phyloP scores from a whole-genome alignment of 2,797 vertebrate species.

The Stomatorhinus walkeri region DNA sequence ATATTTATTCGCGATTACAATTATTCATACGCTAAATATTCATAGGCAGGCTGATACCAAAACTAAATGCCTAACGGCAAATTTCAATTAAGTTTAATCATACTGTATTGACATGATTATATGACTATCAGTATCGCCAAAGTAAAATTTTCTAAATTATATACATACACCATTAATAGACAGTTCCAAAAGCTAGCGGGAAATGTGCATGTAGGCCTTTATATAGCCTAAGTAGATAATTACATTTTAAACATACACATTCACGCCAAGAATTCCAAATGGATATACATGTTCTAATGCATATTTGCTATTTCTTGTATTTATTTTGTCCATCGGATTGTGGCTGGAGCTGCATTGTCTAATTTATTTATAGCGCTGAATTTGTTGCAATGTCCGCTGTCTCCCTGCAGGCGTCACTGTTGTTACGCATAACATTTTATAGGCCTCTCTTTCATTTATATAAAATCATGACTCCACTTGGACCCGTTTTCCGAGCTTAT shows the following conservation, averaged over 20 bases:
- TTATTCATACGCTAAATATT: background rate
- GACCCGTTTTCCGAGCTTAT: background rate
- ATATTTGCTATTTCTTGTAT: background rate
- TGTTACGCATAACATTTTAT: background rate
- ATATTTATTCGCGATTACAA: background rate
- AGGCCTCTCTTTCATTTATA: background rate
- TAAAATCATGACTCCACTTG: background rate
- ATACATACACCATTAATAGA: background rate
- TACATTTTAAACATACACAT: background rate
- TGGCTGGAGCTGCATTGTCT: background rate
- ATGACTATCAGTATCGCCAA: background rate
- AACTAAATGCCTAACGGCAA: background rate
- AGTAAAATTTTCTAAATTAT: background rate
- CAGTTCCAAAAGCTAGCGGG: background rate
- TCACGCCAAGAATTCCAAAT: background rate
- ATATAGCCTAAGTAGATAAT: background rate
- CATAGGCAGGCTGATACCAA: background rate
- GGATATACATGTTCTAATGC: background rate
- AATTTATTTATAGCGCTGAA: background rate
- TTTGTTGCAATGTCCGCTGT: background rate
- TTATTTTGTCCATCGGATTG: background rate
- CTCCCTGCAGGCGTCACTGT: slow-evolving; percentile 22
- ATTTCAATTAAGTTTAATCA: background rate
- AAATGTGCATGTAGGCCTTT: background rate
- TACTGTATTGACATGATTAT: background rate